Conservation (phyloP, 2,113 vertebrate species). For the Gracilinanus agilis region DNA sequence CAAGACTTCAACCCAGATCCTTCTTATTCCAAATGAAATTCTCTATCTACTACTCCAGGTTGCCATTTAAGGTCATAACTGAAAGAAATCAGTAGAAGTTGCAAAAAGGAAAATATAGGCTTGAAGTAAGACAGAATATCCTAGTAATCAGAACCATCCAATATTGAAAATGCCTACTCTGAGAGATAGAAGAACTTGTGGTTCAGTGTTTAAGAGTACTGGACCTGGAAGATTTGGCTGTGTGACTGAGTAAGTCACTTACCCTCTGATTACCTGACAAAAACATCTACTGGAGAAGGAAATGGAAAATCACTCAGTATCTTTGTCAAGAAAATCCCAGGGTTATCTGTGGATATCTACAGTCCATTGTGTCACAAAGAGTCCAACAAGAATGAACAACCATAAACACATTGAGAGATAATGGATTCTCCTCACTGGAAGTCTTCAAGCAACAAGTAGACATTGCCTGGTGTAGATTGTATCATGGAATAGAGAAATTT, state of each 20-base stretch:
- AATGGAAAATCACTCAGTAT: no score
- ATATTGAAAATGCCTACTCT: neutral
- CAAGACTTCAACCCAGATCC: neutral
- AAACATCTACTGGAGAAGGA: no score
- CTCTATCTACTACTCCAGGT: neutral
- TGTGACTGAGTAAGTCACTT: no score
- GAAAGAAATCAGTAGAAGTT: neutral
- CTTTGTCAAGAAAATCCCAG: no score
- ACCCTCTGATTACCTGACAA: no score
- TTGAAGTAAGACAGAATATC: neutral
- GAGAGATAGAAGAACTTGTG: neutral
- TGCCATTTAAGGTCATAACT: neutral
- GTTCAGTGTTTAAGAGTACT: no score
- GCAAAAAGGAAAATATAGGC: neutral
- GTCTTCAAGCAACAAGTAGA: neutral
- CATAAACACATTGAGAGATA: neutral
- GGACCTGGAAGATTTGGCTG: no score
- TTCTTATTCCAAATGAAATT: neutral
- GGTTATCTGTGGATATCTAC: no score
- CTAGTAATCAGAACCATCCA: neutral
- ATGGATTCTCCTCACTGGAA: neutral
- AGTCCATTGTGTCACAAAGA: no score
- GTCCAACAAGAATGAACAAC: no score
- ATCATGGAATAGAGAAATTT: neutral
- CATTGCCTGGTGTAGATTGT: neutral